Percentiles rank a stretch among this genome's conserved stretches.
phyloP scores from a whole-genome alignment of 1,140 invertebrate species.

The Drosophila bocqueti region DNA sequence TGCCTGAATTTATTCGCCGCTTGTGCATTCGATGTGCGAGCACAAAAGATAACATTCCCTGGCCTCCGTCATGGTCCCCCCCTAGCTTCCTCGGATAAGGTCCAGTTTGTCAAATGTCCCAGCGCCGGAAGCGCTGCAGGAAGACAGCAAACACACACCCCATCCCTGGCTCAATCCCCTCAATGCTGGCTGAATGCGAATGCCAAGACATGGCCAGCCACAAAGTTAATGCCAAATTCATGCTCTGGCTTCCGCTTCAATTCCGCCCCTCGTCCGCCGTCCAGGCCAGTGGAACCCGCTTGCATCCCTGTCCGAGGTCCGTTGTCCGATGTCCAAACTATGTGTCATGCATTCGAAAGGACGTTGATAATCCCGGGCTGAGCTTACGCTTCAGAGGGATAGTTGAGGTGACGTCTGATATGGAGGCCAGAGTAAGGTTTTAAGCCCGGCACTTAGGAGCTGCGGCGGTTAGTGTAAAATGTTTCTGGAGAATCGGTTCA shows the following conservation, averaged over 20 bases:
- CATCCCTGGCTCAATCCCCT: background rate
- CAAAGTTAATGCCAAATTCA: conserved; percentile 76
- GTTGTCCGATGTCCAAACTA: conserved; percentile 8
- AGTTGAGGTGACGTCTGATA: background rate
- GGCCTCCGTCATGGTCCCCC: background rate
- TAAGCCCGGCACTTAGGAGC: background rate
- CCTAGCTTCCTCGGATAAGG: conserved; percentile 20
- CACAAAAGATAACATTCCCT: conserved; percentile 25
- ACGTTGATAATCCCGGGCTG: conserved; percentile 58
- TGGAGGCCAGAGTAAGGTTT: conserved; percentile 1
- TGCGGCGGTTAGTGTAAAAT: background rate
- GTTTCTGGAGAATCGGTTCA: background rate
- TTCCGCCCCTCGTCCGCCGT: too few species aligned
- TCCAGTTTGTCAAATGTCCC: conserved; percentile 69
- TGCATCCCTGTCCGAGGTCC: conserved; percentile 3
- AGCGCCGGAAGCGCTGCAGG: conserved; percentile 41
- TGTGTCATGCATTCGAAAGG: conserved; percentile 60
- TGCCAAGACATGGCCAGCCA: conserved; percentile 63
- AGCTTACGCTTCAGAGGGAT: conserved; percentile 1
- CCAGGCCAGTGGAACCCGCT: background rate
- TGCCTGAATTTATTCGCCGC: conserved; percentile 19
- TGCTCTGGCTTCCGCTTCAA: conserved; percentile 50
- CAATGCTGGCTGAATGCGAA: conserved; percentile 39
- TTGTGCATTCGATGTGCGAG: conserved; percentile 14
- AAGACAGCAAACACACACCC: conserved; percentile 24